Evolutionary conservation across 2,888 invertebrate genomes (phyloP).

Genomic region (Ecdyonurus torrentis): DNA sequence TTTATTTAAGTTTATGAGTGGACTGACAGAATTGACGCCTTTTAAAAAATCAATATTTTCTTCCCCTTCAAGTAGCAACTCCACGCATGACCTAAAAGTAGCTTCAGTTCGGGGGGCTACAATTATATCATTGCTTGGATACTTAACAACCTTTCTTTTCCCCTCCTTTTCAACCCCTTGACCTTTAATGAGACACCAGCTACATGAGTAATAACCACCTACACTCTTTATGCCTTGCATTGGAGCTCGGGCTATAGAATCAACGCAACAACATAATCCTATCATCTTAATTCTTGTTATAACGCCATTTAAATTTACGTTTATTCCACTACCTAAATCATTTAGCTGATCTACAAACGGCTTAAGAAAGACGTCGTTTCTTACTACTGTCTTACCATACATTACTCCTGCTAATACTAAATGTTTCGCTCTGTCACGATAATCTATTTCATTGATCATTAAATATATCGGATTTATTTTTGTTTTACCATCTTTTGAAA

Average conservation of each 20-base stretch:
- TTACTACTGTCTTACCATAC: too few species aligned
- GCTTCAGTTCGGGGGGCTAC: not conserved
- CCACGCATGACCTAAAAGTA: not conserved
- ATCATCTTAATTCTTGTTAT: too few species aligned
- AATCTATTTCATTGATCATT: too few species aligned
- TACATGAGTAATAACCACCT: not conserved
- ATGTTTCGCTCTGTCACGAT: too few species aligned
- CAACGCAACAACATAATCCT: not conserved
- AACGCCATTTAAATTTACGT: too few species aligned
- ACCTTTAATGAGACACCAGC: not conserved
- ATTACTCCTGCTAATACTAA: too few species aligned
- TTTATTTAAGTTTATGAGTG: not conserved
- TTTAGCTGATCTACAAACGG: too few species aligned
- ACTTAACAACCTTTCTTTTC: not conserved
- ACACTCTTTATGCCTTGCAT: not conserved
- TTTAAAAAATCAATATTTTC: not conserved
- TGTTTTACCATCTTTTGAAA: too few species aligned
- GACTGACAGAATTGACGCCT: not conserved
- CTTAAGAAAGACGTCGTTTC: too few species aligned
- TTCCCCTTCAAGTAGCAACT: not conserved
- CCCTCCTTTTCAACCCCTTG: too few species aligned
- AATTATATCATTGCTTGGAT: not conserved
- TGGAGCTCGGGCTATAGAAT: not conserved
- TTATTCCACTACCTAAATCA: too few species aligned
- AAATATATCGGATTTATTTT: too few species aligned